Base-by-base conservation (phyloP, 2,113 vertebrate species). In the Actenoides hombroni region DNA sequence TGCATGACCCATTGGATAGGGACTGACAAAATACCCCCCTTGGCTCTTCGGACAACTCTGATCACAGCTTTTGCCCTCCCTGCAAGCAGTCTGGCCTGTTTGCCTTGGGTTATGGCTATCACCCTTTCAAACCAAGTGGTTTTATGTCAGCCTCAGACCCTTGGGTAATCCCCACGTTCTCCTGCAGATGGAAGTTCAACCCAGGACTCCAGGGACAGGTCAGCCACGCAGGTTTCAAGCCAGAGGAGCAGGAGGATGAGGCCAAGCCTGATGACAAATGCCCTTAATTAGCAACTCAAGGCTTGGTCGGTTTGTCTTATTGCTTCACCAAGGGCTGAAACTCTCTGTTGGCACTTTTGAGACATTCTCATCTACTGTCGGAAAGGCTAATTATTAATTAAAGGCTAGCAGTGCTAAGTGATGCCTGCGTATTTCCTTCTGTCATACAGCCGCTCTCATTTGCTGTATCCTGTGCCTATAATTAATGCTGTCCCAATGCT, bases 311-410 rank as follows among this genome's bases (percentile, higher is more conserved):
- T 69, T 54, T 82, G 40, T 25, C 35, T 39, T 6, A 6, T 2
- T 63, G 60, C 89, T 70, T 67, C 76, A 82, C 40, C 71, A 56
- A 67, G 33, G 37, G 40, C 28, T 75, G 70, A 69, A 67, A 53
- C 18, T 67, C 78, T 44, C 70, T 73, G 56, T 2, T 67, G 76
- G 70, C 63, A 49, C 71, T 75, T 85, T 15, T 44, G 67, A 83
- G 80, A 39, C 83, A 14, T 53, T 48, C 61, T 71, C 67, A 40
- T 71, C 42, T 48, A 14, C 67, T 49, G 35, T 17, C 63, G 54
- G 91, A 48, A 83, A 48, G 24, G 53, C 63, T 86, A 86, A 92
- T 93, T 83, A 83, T 79, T 76, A 75, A 79, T 90, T 95, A 92
- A 88, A 75, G 70, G 51, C 19, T 9, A 70, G 70, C 26, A 67